Percentiles rank a stretch among this genome's conserved stretches.
Conservation (phyloP, 2,888 invertebrate species). For the Callyntrura guangdongensis region DNA sequence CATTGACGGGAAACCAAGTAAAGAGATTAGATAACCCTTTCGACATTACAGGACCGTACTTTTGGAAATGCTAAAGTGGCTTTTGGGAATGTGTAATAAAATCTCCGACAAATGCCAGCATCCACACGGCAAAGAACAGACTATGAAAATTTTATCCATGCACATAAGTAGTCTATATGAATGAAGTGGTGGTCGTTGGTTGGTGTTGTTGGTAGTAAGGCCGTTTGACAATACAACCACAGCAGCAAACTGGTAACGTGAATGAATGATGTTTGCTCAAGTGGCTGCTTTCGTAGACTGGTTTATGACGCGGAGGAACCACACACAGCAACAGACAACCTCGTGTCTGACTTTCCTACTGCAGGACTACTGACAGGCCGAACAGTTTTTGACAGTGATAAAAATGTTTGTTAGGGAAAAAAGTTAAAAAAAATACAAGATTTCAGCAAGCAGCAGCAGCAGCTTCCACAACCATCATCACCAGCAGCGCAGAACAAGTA, state of each 20-base stretch:
- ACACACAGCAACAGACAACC: neutral
- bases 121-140: too few relatives aligned
- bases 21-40: too few relatives aligned
- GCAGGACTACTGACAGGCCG: conserved; percentile 50
- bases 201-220: neutral
- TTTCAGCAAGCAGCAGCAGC: neutral
- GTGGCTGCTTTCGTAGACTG: neutral
- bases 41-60: too few relatives aligned
- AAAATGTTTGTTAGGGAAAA: conserved; percentile 43
- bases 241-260: neutral
- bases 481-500: neutral
- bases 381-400: conserved; percentile 64
- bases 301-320: too few relatives aligned
- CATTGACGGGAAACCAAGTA: too few relatives aligned
- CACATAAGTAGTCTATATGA: neutral
- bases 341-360: conserved; percentile 49
- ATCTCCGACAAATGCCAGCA: too few relatives aligned
- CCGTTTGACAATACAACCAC: neutral
- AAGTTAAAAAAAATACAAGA: conserved; percentile 47
- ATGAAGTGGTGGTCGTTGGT: neutral
- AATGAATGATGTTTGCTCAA: neutral
- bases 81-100: too few relatives aligned
- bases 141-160: too few relatives aligned
- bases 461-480: neutral
- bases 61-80: too few relatives aligned